Percentiles rank a stretch among this genome's conserved stretches.
Conservation (phyloP, 2,113 vertebrate genomes). For the Siniperca chuatsi region DNA sequence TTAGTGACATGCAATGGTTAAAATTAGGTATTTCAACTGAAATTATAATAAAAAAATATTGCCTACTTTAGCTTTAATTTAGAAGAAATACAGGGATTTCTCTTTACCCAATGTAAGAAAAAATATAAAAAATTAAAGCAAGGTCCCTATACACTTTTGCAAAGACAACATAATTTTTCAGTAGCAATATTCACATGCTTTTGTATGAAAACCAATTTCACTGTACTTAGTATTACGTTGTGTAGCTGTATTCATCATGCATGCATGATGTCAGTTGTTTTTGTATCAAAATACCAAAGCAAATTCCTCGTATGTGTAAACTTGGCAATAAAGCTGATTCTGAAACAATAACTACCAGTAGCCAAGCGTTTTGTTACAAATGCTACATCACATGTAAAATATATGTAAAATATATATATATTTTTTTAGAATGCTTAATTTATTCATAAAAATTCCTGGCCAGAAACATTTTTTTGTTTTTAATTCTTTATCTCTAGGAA, state of each 20-base stretch:
- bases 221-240: neutral
- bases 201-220: neutral
- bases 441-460: neutral
- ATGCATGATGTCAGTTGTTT: neutral
- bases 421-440: neutral
- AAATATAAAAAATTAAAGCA: neutral
- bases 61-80: neutral
- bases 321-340: no score
- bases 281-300: no score
- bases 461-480: neutral
- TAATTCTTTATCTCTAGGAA: neutral
- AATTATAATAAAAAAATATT: no score
- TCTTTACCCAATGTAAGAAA: neutral
- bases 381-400: neutral
- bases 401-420: no score
- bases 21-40: no score
- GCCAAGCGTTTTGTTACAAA: neutral
- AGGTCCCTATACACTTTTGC: neutral
- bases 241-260: neutral
- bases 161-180: neutral
- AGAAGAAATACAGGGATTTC: neutral
- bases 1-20: no score
- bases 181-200: neutral
- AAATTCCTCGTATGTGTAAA: no score
- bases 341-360: neutral